These are phyloP conservation scores for Rattus rattus DNA, from an alignment of 2,113 vertebrate species.

Conservation along the genomic window DNA sequence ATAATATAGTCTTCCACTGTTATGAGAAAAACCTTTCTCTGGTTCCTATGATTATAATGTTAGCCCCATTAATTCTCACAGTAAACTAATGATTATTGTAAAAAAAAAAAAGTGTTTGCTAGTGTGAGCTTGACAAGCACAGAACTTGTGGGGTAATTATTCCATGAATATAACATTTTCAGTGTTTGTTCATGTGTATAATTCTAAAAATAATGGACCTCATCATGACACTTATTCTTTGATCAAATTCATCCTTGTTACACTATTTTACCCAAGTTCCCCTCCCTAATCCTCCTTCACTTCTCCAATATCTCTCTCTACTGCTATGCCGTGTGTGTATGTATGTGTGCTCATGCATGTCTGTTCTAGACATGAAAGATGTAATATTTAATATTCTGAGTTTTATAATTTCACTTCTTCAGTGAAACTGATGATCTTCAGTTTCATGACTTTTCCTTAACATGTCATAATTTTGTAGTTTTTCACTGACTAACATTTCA, in stretches of 20 bases:
- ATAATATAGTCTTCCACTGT: conserved; percentile 42
- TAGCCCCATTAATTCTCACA: too few species aligned
- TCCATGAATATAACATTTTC: neutral
- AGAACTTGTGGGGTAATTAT: neutral
- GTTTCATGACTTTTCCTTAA: neutral
- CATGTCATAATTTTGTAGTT: neutral
- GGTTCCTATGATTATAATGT: neutral
- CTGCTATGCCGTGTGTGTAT: neutral
- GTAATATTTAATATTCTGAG: neutral
- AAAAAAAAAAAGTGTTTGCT: neutral
- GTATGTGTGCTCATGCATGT: neutral
- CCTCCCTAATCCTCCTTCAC: too few species aligned
- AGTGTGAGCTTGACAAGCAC: neutral
- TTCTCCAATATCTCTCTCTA: neutral
- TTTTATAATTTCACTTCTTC: neutral
- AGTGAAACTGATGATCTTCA: neutral
- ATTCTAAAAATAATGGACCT: neutral
- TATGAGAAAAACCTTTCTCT: neutral
- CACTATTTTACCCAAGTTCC: neutral
- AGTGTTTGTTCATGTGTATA: neutral
- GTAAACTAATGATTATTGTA: neutral
- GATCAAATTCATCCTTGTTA: neutral
- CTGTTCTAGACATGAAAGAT: neutral
- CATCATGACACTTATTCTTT: neutral
- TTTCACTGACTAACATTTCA: neutral